Evolutionary conservation across 2,113 vertebrate species (phyloP).

Genomic region (Myrmecophaga tridactyla): DNA sequence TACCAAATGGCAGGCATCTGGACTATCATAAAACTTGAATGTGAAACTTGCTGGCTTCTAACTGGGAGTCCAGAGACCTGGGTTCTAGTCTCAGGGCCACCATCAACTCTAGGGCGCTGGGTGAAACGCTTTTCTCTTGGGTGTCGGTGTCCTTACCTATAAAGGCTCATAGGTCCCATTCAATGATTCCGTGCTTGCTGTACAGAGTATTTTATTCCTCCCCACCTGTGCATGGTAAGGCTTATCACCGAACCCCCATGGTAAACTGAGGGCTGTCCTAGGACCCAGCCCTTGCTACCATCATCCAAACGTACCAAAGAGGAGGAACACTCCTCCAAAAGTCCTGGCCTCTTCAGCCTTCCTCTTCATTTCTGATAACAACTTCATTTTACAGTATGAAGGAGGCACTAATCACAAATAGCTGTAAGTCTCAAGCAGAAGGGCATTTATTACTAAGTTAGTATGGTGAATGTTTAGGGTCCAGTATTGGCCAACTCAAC

Average conservation of each 20-base stretch:
- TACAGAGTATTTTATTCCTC: not conserved
- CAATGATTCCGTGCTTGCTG: not conserved
- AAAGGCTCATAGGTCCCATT: not conserved
- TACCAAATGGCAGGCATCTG: no score
- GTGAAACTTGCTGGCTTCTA: not conserved
- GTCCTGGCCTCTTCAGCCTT: not conserved
- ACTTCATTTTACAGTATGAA: not conserved
- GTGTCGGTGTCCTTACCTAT: not conserved
- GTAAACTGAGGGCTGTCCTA: not conserved
- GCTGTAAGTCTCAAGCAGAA: not conserved
- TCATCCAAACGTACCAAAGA: not conserved
- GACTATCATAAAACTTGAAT: not conserved
- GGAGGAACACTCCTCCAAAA: no score
- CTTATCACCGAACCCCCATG: fast-evolving
- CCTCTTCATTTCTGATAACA: not conserved
- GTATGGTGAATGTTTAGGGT: not conserved
- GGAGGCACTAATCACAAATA: not conserved
- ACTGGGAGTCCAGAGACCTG: not conserved
- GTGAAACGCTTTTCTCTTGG: not conserved
- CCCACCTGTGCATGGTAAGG: fast-evolving
- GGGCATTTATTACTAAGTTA: not conserved
- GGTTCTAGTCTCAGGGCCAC: not conserved
- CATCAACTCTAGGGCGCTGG: no score
- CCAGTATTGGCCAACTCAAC: not conserved
- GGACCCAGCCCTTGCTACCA: fast-evolving